Evolutionary conservation across 2,797 vertebrate genomes (phyloP), one percentile per base, ranked within the genome.

Genomic region (Acrocephalus scirpaceus): DNA sequence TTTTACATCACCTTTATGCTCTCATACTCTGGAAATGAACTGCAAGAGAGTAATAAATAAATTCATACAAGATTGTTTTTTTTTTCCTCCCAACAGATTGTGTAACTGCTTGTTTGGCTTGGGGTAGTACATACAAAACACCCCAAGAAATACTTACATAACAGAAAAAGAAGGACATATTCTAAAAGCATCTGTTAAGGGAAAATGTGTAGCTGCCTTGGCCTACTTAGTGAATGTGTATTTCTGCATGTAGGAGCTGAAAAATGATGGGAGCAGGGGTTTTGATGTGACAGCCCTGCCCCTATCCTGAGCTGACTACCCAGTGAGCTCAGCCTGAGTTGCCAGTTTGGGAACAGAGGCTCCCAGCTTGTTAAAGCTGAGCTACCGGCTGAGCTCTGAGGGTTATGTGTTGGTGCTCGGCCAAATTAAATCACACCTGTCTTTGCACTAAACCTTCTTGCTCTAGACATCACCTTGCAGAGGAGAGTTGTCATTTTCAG

Each of bases 1-100:
- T 93, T 96, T 94, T 79, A 61, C 51, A 93, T 95, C 90, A 95
- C 83, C 42, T 92, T 86, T 96, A 86, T 90, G 57, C 60, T 87
- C 58, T 71, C 65, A 29, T 70, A 79, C 27, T 79, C 82, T 90
- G 86, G 47, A 95, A 94, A 91, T 77, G 38, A 96, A 87, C 80
- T 71, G 71, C 73, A 81, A 80, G 54, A 84, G 22, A 84, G 62
- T 62, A 88, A 95, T 85, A 90, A 95, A 93, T 79, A 93, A 74
- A 92, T 67, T 82, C 50, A 82, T 73, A 83, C 15, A 50, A 76
- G 45, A 13, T 44, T 54, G 25, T 67, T 48, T 38, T 47, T 17
- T 48, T 50, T 38, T 7, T 1, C 5, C 11, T n/a, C 44, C 26
- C 30, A 75, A 58, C 58, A 92, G 62, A 91, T 61, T 88, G 44